These are phyloP conservation scores for Callimorpha dominula DNA, from an alignment of 2,888 invertebrate species.

Conservation along the genomic window DNA sequence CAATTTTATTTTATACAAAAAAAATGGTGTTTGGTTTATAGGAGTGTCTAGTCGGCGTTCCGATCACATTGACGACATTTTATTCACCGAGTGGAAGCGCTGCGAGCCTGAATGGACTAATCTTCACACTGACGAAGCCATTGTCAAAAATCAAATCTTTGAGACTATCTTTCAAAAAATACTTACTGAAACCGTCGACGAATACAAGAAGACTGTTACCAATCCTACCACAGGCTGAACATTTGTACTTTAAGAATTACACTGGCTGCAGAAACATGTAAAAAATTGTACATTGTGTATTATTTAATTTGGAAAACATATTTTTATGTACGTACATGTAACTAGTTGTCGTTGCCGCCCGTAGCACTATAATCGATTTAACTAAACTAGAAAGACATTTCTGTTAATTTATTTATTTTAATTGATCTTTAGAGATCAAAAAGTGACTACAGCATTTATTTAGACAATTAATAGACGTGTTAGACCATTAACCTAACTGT, in stretches of 20 bases:
- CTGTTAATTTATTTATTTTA: background rate
- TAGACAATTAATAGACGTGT: too few species aligned
- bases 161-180: constrained; percentile 80
- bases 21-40: constrained; percentile 42
- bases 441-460: background rate
- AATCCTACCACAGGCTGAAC: constrained; percentile 21
- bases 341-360: too few species aligned
- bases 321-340: background rate
- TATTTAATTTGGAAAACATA: background rate
- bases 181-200: constrained; percentile 75
- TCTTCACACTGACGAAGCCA: constrained; percentile 73
- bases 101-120: constrained; percentile 82
- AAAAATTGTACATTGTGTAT: background rate
- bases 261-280: background rate
- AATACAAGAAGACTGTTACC: constrained; percentile 72
- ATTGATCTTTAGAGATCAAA: background rate
- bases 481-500: background rate
- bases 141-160: constrained; percentile 78
- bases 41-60: constrained; percentile 74
- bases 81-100: constrained; percentile 80
- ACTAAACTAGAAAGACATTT: background rate
- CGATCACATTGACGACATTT: constrained; percentile 80
- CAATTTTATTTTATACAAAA: background rate
- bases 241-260: background rate
- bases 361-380: background rate